phyloP scores from a whole-genome alignment of 2,113 vertebrate species.

The Macroglossus sobrinus region DNA sequence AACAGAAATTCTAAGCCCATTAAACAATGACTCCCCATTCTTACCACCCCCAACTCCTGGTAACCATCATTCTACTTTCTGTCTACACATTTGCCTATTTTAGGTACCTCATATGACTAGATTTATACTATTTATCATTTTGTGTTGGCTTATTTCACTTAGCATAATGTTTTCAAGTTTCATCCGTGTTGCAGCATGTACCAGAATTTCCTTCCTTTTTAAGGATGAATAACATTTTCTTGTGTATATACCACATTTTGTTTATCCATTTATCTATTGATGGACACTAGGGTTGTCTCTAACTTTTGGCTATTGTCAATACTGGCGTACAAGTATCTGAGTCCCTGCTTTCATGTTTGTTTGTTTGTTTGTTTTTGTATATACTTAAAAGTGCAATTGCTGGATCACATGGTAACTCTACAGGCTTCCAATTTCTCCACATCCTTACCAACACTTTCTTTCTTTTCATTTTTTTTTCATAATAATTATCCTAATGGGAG shows the following conservation, averaged over 20 bases:
- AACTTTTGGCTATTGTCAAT: neutral
- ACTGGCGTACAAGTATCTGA: neutral
- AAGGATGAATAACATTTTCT: neutral
- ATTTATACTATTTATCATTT: neutral
- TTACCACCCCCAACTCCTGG: neutral
- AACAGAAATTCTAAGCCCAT: neutral
- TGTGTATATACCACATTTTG: neutral
- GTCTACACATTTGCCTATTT: neutral
- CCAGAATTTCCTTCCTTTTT: constrained; percentile 13
- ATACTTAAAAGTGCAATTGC: neutral
- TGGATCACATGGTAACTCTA: neutral
- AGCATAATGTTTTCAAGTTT: neutral
- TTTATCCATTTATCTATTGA: neutral
- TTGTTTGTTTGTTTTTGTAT: neutral
- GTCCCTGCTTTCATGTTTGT: neutral
- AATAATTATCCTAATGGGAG: neutral
- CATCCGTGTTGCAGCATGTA: neutral
- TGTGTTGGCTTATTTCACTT: neutral
- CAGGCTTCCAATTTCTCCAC: neutral
- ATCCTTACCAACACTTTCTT: neutral
- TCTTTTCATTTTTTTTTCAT: neutral
- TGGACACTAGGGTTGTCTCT: neutral
- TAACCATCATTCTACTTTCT: neutral
- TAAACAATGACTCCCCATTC: neutral
- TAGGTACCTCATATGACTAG: neutral